Base-by-base conservation (phyloP, 2,888 invertebrate species). In the Lasiommata megera region DNA sequence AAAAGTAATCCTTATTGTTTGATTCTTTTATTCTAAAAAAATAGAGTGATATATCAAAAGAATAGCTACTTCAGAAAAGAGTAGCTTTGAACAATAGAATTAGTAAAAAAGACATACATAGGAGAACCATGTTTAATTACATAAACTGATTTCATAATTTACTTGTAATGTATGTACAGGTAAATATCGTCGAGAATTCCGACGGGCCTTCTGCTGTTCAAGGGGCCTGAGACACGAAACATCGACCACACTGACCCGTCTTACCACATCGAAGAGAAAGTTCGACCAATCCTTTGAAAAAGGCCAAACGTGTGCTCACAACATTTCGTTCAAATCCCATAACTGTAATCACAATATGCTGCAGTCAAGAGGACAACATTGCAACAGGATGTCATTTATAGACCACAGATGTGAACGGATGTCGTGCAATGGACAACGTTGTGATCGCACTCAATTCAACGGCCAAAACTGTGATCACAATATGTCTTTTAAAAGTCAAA, bases 171-270 rank as follows among this genome's bases (percentile, higher is more conserved):
- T 23, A 23, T 31, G 11, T 86, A 5, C 92, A 95, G 95, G 93
- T 50, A 94, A 94, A 86, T 95, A 94, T 74, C 93, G 94, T 0
- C 92, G 93, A 14, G 94, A 94, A 72, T 95, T 95, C 71, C 92
- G 92, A 9, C 92, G 93, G 16, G 93, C 94, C 0, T 91, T 92
- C 76, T 84, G 84, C 66, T 86, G 86, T 53, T 64, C 76, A 0
- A 54, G 69, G 0, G 65, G 61, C 0, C 60, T 73, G 0, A 63
- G 67, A 0, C 69, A 67, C 1, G 82, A 84, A 1, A 77, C 76
- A 51, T 76, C 79, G 17, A 78, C 80, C 0, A 83, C 82, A 0
- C 56, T 84, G n/a, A 80, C 81, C 0, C 72, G 83, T 0, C 62
- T 80, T 2, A 84, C 82, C 2, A 79, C 78, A 0, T 74, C 80